Evolutionary conservation across 2,113 vertebrate species (phyloP).

Genomic region (Hemiprocne comata): DNA sequence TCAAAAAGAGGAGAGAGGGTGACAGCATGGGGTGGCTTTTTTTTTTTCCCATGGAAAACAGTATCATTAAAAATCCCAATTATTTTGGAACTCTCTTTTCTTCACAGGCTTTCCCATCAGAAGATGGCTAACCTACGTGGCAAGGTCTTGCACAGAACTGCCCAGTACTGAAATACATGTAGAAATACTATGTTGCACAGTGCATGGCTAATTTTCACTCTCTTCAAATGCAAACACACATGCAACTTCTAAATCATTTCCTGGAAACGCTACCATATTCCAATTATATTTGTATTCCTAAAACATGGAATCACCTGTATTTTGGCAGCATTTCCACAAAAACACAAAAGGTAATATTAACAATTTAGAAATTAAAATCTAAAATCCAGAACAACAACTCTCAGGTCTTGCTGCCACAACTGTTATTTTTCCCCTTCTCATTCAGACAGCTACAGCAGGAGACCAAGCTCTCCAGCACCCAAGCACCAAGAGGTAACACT

Average conservation of each 20-base stretch:
- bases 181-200: background rate
- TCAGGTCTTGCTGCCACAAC: background rate
- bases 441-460: background rate
- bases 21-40: fast-evolving
- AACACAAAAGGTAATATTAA: background rate
- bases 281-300: background rate
- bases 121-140: fast-evolving
- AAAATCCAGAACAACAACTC: background rate
- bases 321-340: background rate
- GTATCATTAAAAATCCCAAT: background rate
- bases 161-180: background rate
- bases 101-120: background rate
- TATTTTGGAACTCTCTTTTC: background rate
- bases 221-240: background rate
- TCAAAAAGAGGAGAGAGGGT: background rate
- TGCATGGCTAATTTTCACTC: background rate
- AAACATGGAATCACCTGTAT: background rate
- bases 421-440: background rate
- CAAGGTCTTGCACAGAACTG: background rate
- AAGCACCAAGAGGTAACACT: background rate
- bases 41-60: no score
- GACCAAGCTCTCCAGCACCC: background rate
- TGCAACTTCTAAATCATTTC: background rate
- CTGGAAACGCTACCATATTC: background rate
- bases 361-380: background rate